Evolutionary conservation across 2,888 invertebrate genomes (phyloP), one percentile per base, ranked within the genome.

Genomic region (Megalurothrips usitatus): DNA sequence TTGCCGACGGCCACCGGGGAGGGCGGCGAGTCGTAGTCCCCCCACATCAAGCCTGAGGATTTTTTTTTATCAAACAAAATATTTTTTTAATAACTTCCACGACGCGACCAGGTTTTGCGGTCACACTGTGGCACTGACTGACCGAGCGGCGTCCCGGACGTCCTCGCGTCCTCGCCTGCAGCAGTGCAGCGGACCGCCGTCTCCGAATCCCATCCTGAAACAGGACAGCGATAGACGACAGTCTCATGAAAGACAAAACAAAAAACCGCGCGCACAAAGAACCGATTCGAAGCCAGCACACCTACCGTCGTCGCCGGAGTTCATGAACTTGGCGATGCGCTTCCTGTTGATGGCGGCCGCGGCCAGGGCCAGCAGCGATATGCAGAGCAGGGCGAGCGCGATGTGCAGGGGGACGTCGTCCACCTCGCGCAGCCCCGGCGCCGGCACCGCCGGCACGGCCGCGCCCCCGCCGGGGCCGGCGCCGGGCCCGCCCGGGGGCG

Each of bases 331-430:
- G 68, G 68, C 68, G 23, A 75, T 75, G 10, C 68, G 68, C 23
- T 26, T 23, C 9, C 68, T 23, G 68, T 75, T 75, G 68, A 75
- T 23, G 68, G 68, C 68, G 23, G 68, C 68, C 26, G 26, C 68
- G 68, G 68, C 68, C 23, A 75, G 11, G 68, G 68, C 26, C 3
- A 75, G 68, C 68, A 75, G 68, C 23, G 12, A 23, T 9, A 75
- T 26, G 68, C 68, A 75, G 11, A 75, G 68, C 68, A 75, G 68
- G 11, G 68, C 68, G 26, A 75, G 68, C 68, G 68, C 68, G 68
- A 75, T 75, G 68, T 75, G 68, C 26, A 75, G 68, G 23, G 68
- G 68, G 23, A 75, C 68, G 68, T 75, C 68, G 68, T 75, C 68
- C 2, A 12, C 68, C 68, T 75, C 68, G 26, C 68, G 9, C 26